Conservation (phyloP, 1,140 invertebrate genomes). For the Zaprionus capensis region DNA sequence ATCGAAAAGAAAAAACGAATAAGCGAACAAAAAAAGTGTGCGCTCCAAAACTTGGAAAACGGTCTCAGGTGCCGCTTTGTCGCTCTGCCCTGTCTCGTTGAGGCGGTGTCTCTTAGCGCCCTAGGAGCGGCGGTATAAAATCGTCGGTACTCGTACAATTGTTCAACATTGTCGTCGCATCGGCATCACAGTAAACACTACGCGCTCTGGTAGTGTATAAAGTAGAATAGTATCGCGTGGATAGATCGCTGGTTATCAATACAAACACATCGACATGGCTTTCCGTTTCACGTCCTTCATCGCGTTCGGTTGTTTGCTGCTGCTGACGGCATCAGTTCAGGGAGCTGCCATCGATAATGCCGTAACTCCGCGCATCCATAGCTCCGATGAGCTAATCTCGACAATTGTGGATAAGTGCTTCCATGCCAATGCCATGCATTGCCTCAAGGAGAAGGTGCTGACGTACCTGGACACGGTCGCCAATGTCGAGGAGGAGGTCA, state of each 20-base stretch:
- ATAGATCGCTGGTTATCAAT: slow-evolving; percentile 20
- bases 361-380: slow-evolving; percentile 86
- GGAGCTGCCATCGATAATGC: slow-evolving; percentile 86
- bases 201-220: slow-evolving; percentile 65
- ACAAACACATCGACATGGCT: slow-evolving; percentile 60
- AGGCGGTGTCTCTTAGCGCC: slow-evolving; percentile 16
- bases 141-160: slow-evolving; percentile 71
- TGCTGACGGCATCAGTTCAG: slow-evolving; percentile 81
- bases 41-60: slow-evolving; percentile 63
- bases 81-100: neutral
- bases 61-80: slow-evolving; percentile 4
- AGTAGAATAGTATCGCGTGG: slow-evolving; percentile 31
- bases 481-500: slow-evolving; percentile 88
- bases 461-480: slow-evolving; percentile 89
- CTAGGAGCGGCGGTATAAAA: slow-evolving; percentile 84
- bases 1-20: slow-evolving; percentile 5
- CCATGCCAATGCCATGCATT: slow-evolving; percentile 87
- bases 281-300: slow-evolving; percentile 77
- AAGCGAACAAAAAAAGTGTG: slow-evolving; percentile 28
- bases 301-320: slow-evolving; percentile 81
- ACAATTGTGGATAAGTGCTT: slow-evolving; percentile 90
- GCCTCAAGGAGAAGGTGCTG: slow-evolving; percentile 90
- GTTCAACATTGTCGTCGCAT: slow-evolving; percentile 82
- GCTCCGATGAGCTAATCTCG: slow-evolving; percentile 88
- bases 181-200: slow-evolving; percentile 78